Evolutionary conservation across 2,888 invertebrate genomes (phyloP), one percentile per base, ranked within the genome.

Genomic region (Thymelicus lineola): DNA sequence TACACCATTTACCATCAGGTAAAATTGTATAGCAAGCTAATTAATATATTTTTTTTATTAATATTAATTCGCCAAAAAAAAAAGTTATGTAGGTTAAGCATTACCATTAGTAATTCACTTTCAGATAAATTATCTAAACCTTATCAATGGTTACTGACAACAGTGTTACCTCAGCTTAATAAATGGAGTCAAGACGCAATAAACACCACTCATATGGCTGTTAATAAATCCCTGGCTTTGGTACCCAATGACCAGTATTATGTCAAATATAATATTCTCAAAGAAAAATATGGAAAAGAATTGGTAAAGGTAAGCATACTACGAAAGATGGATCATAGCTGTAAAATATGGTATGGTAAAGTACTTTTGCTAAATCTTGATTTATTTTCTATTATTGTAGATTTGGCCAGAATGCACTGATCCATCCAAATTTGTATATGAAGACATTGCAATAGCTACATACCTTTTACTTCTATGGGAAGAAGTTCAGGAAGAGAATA

Each of bases 331-430:
- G 3, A 53, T 10, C 12, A 9, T 45, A 15, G 15, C 2, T 42
- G 42, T 38, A 38, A 38, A 42, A 42, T 42, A 12, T 1, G 10
- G 12, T 42, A 12, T 1, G 10, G 12, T 38, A 1, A 9, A 9
- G 38, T 9, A 6, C 12, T 42, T 42, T 12, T 10, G 42, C 42
- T 42, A 4, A 42, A 12, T 42, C 12, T 1, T 38, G 1, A 59
- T 38, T 3, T 17, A 55, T 7, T 48, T 36, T 53, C 1, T 14
- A 20, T 17, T 20, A n/a, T 75, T 73, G 60, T 77, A 97, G 96
- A 95, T 96, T 74, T 99, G 99, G 99, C 96, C 97, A 6, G 98
- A 98, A 89, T 96, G 95, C 73, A 99, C 99, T 7, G 98, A 99
- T 88, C 98, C 99, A 15, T 90, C 96, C 61, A 99, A 99, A 88